phyloP scores from a whole-genome alignment of 2,888 invertebrate genomes.

The Melinaea menophilus region DNA sequence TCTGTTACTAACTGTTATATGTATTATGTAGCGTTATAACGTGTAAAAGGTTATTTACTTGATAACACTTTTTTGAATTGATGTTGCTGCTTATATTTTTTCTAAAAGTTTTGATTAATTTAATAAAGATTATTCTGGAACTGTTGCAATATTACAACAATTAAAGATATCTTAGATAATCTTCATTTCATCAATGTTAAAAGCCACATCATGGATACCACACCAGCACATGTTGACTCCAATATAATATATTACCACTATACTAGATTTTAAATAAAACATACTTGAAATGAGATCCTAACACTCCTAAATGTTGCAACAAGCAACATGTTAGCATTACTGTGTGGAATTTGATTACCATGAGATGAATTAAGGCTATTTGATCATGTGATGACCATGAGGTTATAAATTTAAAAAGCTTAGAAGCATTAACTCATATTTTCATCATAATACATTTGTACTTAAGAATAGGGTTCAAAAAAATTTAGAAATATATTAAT shows the following conservation, averaged over 20 bases:
- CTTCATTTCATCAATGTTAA: conserved; percentile 3
- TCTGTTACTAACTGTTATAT: background rate
- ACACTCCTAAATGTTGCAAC: background rate
- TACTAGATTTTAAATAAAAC: conserved; percentile 10
- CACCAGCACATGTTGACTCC: conserved; percentile 28
- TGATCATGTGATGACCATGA: background rate
- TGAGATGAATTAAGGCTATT: background rate
- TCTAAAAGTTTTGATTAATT: background rate
- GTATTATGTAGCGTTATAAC: no score
- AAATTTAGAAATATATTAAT: no score
- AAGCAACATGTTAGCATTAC: background rate
- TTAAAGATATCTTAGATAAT: background rate
- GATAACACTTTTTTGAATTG: background rate
- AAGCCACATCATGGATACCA: conserved; percentile 23
- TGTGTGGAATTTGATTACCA: background rate
- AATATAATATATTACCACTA: conserved; percentile 26
- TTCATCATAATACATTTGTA: background rate
- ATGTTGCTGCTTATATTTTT: background rate
- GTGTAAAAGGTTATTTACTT: background rate
- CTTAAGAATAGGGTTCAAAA: background rate
- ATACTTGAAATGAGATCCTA: background rate
- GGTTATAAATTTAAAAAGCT: background rate
- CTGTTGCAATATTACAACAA: background rate
- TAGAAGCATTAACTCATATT: no score
- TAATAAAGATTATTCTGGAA: background rate